These are phyloP conservation scores for Psammodynastes pulverulentus DNA, from an alignment of 2,113 vertebrate genomes.

Conservation along the genomic window DNA sequence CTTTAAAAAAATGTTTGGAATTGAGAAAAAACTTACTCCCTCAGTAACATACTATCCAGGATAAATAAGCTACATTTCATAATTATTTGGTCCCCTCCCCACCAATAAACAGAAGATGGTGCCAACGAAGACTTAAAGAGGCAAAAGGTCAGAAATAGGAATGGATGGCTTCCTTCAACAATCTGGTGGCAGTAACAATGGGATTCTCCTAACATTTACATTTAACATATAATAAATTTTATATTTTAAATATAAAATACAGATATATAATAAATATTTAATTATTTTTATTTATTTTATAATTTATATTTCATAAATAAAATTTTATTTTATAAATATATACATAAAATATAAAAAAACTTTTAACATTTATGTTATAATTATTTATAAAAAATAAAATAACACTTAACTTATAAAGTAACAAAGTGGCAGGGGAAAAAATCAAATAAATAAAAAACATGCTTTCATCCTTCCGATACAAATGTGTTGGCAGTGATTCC, in stretches of 20 bases:
- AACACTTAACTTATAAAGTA: not conserved
- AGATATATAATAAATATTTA: not conserved
- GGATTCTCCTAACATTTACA: not conserved
- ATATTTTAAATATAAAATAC: not conserved
- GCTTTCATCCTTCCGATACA: not conserved
- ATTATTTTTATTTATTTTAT: not conserved
- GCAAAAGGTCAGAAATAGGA: not conserved
- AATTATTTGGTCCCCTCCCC: not conserved
- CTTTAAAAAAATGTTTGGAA: not conserved
- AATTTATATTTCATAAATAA: not conserved
- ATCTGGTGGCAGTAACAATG: not conserved
- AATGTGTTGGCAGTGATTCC: not conserved
- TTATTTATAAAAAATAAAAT: not conserved
- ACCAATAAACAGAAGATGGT: not conserved
- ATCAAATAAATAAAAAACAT: not conserved
- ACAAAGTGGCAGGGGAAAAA: not conserved
- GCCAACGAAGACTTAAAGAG: not conserved
- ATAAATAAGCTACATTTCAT: not conserved
- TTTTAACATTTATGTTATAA: not conserved
- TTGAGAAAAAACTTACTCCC: not conserved
- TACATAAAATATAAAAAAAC: not conserved
- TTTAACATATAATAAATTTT: not conserved
- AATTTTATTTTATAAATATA: not conserved
- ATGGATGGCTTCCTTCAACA: not conserved
- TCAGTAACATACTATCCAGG: not conserved